A percentile compares a stretch with the other conserved stretches of the same genome.
Conservation (phyloP, 2,797 vertebrate genomes). For the Neosalanx taihuensis region DNA sequence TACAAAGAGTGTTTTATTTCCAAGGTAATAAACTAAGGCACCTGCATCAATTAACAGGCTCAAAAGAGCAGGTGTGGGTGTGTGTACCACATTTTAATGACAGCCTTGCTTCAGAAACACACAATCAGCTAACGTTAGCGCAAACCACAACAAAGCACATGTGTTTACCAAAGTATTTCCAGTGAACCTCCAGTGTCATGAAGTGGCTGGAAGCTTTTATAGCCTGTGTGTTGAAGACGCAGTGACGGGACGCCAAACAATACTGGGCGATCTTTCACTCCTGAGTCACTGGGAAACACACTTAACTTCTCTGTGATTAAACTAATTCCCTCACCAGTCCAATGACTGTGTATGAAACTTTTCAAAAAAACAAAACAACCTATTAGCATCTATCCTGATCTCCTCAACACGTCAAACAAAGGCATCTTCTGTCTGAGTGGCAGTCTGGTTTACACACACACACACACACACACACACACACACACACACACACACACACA, state of each 20-base stretch:
- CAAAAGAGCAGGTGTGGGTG: slow-evolving; percentile 51
- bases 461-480: slow-evolving; percentile 56
- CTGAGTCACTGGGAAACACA: not conserved
- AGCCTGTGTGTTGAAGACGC: too few species aligned
- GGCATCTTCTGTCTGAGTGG: slow-evolving; percentile 47
- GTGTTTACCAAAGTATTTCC: slow-evolving; percentile 60
- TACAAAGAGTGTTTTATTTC: slow-evolving; percentile 40
- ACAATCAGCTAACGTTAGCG: slow-evolving; percentile 34
- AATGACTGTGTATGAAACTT: not conserved
- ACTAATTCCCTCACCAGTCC: not conserved
- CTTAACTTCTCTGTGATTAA: not conserved
- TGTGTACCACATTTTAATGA: slow-evolving; percentile 54
- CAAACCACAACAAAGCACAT: slow-evolving; percentile 54
- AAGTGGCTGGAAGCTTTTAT: too few species aligned
- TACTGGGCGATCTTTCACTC: too few species aligned
- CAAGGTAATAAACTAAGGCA: slow-evolving; percentile 50
- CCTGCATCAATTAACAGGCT: slow-evolving; percentile 58
- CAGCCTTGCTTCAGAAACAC: slow-evolving; percentile 38
- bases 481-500: too few species aligned
- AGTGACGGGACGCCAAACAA: too few species aligned
- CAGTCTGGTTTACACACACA: slow-evolving; percentile 58
- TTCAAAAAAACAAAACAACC: slow-evolving; percentile 18
- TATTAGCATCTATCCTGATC: slow-evolving; percentile 27
- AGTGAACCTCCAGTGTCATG: slow-evolving; percentile 26
- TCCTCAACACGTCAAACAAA: slow-evolving; percentile 32